Evolutionary conservation across 1,140 invertebrate species (phyloP).

Genomic region (Pararge aegeria): DNA sequence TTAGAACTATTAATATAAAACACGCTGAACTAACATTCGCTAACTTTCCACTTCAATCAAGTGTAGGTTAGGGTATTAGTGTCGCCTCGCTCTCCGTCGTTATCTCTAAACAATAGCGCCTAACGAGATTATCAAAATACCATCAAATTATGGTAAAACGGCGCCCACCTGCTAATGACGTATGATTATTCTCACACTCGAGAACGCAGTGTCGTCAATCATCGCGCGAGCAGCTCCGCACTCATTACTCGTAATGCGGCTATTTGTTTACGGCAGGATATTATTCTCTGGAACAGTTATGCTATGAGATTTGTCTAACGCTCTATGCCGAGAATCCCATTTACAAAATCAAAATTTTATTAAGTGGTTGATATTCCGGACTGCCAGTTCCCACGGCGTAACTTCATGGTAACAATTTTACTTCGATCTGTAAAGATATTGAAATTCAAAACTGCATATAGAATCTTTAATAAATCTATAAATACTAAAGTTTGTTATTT

Average conservation of each 20-base stretch:
- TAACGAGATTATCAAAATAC: conserved; percentile 41
- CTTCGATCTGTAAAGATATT: too few species aligned
- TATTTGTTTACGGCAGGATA: background rate
- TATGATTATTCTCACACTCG: background rate
- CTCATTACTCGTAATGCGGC: background rate
- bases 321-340: background rate
- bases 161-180: background rate
- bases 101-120: conserved; percentile 37
- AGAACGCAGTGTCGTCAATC: background rate
- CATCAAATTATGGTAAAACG: conserved; percentile 47
- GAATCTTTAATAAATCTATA: too few species aligned
- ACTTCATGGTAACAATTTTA: too few species aligned
- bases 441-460: too few species aligned
- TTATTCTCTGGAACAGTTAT: background rate
- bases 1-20: too few species aligned
- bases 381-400: too few species aligned
- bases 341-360: background rate
- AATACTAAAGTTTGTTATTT: too few species aligned
- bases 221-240: too few species aligned
- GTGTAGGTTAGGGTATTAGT: background rate
- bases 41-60: background rate
- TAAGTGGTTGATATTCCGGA: too few species aligned
- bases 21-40: too few species aligned
- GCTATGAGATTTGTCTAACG: background rate
- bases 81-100: conserved; percentile 7